Evolutionary conservation across 1,140 invertebrate species (phyloP).

Genomic region (Eumeta japonica): DNA sequence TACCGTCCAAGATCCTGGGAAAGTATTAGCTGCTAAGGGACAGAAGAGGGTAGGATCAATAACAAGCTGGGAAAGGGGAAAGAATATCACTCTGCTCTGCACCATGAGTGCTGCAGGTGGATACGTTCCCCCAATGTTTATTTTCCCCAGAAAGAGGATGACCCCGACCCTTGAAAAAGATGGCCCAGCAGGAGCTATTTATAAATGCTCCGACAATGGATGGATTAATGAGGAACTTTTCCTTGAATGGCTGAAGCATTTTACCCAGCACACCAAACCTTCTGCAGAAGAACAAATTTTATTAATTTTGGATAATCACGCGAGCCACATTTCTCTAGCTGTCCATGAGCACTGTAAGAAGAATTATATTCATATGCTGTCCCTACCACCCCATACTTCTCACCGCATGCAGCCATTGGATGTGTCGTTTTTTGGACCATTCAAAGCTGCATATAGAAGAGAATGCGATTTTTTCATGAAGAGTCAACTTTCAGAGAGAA

Average conservation of each 20-base stretch:
- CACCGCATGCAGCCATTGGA: constrained; percentile 55
- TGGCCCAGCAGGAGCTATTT: too few species aligned
- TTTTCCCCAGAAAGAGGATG: too few species aligned
- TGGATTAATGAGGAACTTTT: constrained; percentile 36
- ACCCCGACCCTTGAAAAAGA: constrained; percentile 24
- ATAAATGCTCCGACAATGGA: constrained; percentile 24
- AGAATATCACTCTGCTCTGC: constrained; percentile 23
- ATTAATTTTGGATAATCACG: constrained; percentile 40
- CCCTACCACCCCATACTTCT: constrained; percentile 48
- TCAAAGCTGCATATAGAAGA: too few species aligned
- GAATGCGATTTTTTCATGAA: too few species aligned
- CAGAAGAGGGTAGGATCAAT: constrained; percentile 19
- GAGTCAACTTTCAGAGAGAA: too few species aligned
- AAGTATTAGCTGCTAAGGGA: constrained; percentile 19
- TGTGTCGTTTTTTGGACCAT: constrained; percentile 38
- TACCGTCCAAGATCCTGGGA: constrained; percentile 19
- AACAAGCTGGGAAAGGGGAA: too few species aligned
- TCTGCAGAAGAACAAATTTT: constrained; percentile 21
- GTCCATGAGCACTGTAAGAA: constrained; percentile 28
- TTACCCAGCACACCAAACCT: constrained; percentile 28
- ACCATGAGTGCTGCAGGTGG: constrained; percentile 24
- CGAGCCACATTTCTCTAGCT: constrained; percentile 30
- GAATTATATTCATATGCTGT: constrained; percentile 37
- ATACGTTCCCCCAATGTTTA: constrained; percentile 29
- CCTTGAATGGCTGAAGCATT: constrained; percentile 41